Evolutionary conservation across 2,113 vertebrate species (phyloP), one percentile per base, ranked within the genome.

Genomic region (Tinamus guttatus): DNA sequence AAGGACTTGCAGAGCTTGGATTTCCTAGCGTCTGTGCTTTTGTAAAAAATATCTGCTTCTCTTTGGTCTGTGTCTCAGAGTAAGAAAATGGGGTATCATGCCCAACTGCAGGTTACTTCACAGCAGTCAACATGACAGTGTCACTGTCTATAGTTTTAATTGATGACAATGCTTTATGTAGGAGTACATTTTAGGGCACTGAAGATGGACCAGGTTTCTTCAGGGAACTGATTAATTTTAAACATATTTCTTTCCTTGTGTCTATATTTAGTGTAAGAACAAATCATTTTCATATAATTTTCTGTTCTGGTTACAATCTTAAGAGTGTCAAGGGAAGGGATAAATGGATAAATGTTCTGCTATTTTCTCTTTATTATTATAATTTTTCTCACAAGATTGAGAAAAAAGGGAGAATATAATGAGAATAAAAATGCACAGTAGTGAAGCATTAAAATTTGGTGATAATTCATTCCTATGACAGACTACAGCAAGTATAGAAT

Each of bases 351-450:
- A 96, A 97, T 95, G 96, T 95, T 95, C 96, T 96, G 71, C 93
- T 95, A 94, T 96, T 97, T 97, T 96, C 95, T 92, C 91, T 95
- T 97, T 96, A 97, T 96, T 96, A 94, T 96, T 94, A 94, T 94
- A 97, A 97, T 97, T 97, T 95, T 95, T 94, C 89, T 96, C 87
- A 94, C 69, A 96, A 95, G 94, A 96, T 85, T 87, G 91, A 94
- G 89, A 88, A 94, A 95, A 95, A 96, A 94, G 40, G 65, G 60
- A 94, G 95, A 94, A 40, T 94, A 88, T 95, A 96, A 95, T 96
- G 87, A 95, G 96, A 96, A 94, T 94, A 96, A 96, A 91, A 97
- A 95, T 92, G 65, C 71, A 93, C 71, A 84, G 93, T 94, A 83
- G 79, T 79, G 93, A 92, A 95, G 91, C 70, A 95, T 94, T 85